Evolutionary conservation across 2,797 vertebrate species (phyloP).

Genomic region (Betta splendens): DNA sequence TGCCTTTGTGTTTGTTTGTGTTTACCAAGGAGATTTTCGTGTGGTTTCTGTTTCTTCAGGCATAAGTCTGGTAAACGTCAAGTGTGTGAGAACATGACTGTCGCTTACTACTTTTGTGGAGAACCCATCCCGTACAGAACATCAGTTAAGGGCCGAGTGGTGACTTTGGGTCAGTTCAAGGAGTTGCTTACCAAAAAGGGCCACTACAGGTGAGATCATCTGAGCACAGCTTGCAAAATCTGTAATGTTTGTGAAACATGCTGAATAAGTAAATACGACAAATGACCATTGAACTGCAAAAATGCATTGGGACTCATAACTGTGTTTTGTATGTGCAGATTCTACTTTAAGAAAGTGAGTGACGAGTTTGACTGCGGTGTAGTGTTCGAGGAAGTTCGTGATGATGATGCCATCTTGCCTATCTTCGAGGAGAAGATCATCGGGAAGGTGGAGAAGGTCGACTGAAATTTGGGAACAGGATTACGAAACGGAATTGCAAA

Average conservation of each 20-base stretch:
- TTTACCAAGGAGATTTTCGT: background rate
- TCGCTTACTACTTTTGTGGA: constrained; percentile 95
- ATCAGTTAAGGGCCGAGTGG: constrained; percentile 89
- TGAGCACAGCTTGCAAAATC: background rate
- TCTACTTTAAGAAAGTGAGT: constrained; percentile 97
- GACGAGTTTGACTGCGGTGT: constrained; percentile 96
- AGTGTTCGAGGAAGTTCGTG: constrained; percentile 94
- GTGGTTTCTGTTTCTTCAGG: constrained; percentile 64
- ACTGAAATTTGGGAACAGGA: constrained; percentile 78
- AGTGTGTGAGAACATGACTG: constrained; percentile 90
- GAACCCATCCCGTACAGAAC: constrained; percentile 96
- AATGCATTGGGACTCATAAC: background rate
- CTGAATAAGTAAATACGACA: background rate
- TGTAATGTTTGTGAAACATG: background rate
- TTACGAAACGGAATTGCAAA: constrained; percentile 37
- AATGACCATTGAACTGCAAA: background rate
- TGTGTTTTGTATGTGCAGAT: constrained; percentile 75
- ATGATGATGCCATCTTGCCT: constrained; percentile 90
- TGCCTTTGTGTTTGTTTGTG: background rate
- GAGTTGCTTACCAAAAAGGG: constrained; percentile 98
- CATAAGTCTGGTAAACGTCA: constrained; percentile 87
- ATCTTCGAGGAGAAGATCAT: constrained; percentile 96
- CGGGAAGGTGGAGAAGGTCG: constrained; percentile 95
- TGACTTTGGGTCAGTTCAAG: constrained; percentile 96
- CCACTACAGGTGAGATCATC: constrained; percentile 88